Conservation (phyloP, 2,888 invertebrate species). For the Thera obeliscata region DNA sequence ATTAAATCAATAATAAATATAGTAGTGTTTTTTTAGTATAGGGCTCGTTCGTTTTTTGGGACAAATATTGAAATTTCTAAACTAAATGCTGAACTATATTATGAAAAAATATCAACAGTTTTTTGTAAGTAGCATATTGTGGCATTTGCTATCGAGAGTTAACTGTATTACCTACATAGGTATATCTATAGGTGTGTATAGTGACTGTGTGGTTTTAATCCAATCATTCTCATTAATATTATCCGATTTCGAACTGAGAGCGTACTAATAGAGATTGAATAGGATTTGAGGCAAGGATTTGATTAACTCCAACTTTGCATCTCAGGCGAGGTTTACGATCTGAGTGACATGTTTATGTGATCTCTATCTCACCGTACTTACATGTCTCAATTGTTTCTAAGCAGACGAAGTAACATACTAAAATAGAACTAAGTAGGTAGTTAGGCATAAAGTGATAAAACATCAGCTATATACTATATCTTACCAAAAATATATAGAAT, state of each 20-base stretch:
- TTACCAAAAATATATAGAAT: no score
- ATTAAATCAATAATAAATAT: no score
- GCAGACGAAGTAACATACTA: background rate
- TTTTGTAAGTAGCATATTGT: no score
- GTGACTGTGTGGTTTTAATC: conserved; percentile 28
- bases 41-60: no score
- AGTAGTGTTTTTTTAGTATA: no score
- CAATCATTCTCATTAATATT: conserved; percentile 35
- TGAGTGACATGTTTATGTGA: conserved; percentile 32
- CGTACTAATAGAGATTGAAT: conserved; percentile 35
- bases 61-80: no score
- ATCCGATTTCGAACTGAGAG: conserved; percentile 30
- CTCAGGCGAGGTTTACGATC: conserved; percentile 27
- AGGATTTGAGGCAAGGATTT: conserved; percentile 34
- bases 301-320: conserved; percentile 39
- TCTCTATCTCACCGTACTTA: conserved; percentile 15
- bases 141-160: no score
- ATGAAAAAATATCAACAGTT: no score
- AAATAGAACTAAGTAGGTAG: no score
- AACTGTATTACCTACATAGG: background rate
- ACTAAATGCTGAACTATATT: no score
- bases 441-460: no score
- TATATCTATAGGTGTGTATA: background rate
- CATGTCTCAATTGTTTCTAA: background rate
- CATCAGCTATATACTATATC: no score